Conservation (phyloP, 2,113 vertebrate species). For the Choloepus hoffmanni region DNA sequence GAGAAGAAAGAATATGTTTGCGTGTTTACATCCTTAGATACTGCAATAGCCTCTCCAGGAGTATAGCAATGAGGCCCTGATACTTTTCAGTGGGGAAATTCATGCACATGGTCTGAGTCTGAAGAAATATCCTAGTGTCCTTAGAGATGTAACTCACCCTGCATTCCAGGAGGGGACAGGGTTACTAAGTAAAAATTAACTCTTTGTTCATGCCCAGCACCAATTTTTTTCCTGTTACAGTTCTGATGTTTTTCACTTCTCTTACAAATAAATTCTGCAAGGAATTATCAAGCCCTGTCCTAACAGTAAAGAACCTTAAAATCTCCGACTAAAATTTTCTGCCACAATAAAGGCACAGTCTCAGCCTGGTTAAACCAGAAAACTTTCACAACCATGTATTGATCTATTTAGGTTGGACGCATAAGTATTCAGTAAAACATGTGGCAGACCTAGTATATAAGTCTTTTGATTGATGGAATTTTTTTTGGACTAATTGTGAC, state of each 20-base stretch:
- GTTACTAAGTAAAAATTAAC: neutral
- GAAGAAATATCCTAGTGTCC: too few relatives aligned
- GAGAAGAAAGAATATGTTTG: neutral
- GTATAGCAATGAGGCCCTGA: neutral
- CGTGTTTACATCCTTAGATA: neutral
- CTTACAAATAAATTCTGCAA: neutral
- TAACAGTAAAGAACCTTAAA: neutral
- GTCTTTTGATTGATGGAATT: neutral
- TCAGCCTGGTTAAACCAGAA: neutral
- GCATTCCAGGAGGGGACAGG: neutral
- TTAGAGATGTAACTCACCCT: fast-evolving
- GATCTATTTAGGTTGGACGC: neutral
- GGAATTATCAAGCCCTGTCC: neutral
- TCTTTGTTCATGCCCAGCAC: neutral
- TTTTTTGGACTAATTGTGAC: neutral
- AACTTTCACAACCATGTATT: neutral
- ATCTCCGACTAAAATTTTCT: neutral
- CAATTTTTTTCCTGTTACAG: neutral
- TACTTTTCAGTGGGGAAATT: neutral
- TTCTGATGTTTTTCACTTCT: neutral
- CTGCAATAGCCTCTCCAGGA: neutral
- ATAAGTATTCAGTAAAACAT: neutral
- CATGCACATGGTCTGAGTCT: neutral
- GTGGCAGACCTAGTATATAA: neutral
- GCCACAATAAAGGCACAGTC: neutral